Percentiles rank a stretch among this genome's conserved stretches.
Conservation (phyloP, 2,888 invertebrate species). For the Limnephilus marmoratus region DNA sequence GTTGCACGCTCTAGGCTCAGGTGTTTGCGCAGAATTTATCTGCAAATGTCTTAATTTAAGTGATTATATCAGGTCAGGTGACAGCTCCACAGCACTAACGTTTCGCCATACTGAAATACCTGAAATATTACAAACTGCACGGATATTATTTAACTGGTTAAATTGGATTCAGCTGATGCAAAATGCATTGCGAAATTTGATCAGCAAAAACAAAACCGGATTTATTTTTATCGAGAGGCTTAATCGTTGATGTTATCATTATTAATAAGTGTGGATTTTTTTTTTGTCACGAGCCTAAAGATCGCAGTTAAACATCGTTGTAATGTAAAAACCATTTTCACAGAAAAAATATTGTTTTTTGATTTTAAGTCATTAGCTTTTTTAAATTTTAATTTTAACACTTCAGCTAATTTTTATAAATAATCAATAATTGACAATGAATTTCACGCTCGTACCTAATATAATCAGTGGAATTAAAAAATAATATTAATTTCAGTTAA, state of each 20-base stretch:
- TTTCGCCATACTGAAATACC: background rate
- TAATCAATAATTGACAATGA: background rate
- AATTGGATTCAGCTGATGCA: background rate
- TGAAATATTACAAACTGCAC: background rate
- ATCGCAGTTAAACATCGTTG: background rate
- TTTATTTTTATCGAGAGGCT: background rate
- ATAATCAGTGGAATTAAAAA: background rate
- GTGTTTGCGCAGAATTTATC: conserved; percentile 33
- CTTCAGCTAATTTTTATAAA: background rate
- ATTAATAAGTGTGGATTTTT: background rate
- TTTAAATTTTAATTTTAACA: no score
- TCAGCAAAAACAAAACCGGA: background rate
- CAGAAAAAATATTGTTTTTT: no score
- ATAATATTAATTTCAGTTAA: background rate
- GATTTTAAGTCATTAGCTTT: no score
- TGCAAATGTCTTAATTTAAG: conserved; percentile 55
- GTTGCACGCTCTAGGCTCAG: conserved; percentile 52
- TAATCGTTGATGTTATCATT: background rate
- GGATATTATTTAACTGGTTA: background rate
- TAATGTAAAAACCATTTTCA: background rate
- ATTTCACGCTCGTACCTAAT: background rate
- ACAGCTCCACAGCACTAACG: conserved; percentile 10
- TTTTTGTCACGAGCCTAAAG: background rate
- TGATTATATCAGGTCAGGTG: conserved; percentile 51
- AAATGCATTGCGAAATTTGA: background rate